Base-by-base conservation (phyloP, 2,797 vertebrate species). In the Tokudaia muenninki region DNA sequence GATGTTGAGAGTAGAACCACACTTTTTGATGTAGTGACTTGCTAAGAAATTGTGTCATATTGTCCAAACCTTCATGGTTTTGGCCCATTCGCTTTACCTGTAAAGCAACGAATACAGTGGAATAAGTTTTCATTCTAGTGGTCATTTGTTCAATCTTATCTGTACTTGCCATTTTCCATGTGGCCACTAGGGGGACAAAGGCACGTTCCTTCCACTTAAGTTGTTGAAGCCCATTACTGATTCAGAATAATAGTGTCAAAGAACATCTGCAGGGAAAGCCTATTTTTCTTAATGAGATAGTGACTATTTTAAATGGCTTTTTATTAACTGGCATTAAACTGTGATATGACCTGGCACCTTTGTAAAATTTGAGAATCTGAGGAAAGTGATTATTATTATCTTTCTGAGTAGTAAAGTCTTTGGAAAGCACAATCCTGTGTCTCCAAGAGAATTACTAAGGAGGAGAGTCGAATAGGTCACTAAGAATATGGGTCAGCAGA, bases 161-260 rank as follows among this genome's bases (percentile, higher is more conserved):
- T 90, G 90, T 88, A 31, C 24, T 86, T 90, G 93, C 47, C 77
- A 65, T 96, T 94, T 90, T 95, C 29, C 8, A 9, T 88, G 31
- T 95, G 90, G 57, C 96, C 96, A 94, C 98, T 88, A 98, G 98
- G 97, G 93, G 97, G 98, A 94, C 87, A 89, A 86, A 89, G 77
- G 61, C 12, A 34, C 21, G 67, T 10, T 80, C 61, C 93, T 92
- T 78, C 55, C 74, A 2, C 12, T 70, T 55, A 96, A 94, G 86
- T 14, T 74, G 16, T 47, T 78, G 37, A 50, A 55, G 52, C 19
- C 72, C 50, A 26, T 97, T 87, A 52, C 65, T 41, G 59, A 92
- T 79, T 90, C 50, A 41, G 52, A 94, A 61, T 79, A 61, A 82
- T 26, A n/a, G 55, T 78, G 41, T 86, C 47, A 10, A 83, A 88